Base-by-base conservation (phyloP, 2,797 vertebrate species). In the Melanogrammus aeglefinus region DNA sequence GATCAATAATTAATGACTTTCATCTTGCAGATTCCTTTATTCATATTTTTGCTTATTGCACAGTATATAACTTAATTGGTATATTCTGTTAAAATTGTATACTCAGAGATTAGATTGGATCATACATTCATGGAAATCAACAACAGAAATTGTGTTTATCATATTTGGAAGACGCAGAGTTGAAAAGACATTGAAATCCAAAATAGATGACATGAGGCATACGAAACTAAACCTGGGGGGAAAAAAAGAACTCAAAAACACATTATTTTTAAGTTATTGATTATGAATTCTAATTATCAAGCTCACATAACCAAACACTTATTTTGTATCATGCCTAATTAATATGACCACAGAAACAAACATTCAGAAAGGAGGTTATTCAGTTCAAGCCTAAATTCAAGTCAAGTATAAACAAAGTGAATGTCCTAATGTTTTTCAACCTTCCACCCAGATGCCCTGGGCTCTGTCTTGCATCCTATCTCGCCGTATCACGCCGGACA, bases 371-470 rank as follows among this genome's bases (percentile, higher is more conserved):
- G 63, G 63, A 69, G 63, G 9, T 12, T 69, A 69, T 69, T 69
- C 63, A 27, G 63, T 12, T 73, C 38, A 73, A 73, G 2, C 38
- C 21, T 41, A 24, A 73, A 31, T 29, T 76, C 47, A 81, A 77
- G 38, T 77, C 18, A 36, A 80, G 76, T 10, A 35, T 74, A 70
- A 78, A 74, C 73, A 69, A 83, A 87, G 89, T 92, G 90, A 90
- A 63, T 92, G 91, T 86, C 90, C 91, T 87, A 75, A 71, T 80
- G 87, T 88, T 87, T 82, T 85, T 82, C 79, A 78, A 75, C 86
- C 87, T 88, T 76, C 66, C 10, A 69, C 13, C 76, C 27, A 41
- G 73, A 63, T 78, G 76, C 81, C 78, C 72, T 76, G 71, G 73
- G 77, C 70, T 88, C 89, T 89, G 89, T 66, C 83, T 76, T 79